Evolutionary conservation across 2,888 invertebrate species (phyloP).

Genomic region (Andrena bicolor): DNA sequence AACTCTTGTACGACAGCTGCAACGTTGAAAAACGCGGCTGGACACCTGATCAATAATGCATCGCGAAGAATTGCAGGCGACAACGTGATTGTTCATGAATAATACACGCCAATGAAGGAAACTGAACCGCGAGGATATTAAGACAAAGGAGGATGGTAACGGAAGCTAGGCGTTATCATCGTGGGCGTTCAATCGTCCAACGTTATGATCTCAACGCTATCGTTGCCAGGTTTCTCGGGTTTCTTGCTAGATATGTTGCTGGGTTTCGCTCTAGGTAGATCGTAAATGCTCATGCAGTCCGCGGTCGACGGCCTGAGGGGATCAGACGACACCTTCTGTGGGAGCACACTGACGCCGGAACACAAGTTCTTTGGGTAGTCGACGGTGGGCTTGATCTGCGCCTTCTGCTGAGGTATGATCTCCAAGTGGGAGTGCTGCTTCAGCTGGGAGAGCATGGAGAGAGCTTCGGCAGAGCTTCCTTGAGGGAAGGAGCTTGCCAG

Average conservation of each 20-base stretch:
- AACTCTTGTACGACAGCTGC: constrained; percentile 13
- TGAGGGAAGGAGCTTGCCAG: constrained; percentile 63
- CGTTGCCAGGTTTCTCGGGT: constrained; percentile 72
- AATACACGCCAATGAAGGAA: neutral
- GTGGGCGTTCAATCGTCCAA: constrained; percentile 77
- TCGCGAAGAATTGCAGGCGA: neutral
- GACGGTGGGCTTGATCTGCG: constrained; percentile 68
- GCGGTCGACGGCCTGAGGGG: constrained; percentile 66
- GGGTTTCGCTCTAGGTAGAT: constrained; percentile 72
- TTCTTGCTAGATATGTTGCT: constrained; percentile 66
- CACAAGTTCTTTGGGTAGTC: constrained; percentile 78
- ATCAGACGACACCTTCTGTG: constrained; percentile 73
- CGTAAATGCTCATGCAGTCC: constrained; percentile 76
- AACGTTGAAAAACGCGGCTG: constrained; percentile 1
- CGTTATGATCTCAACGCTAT: constrained; percentile 82
- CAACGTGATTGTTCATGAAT: constrained; percentile 14
- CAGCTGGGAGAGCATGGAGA: constrained; percentile 79
- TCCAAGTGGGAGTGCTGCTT: constrained; percentile 83
- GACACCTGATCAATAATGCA: constrained; percentile 16
- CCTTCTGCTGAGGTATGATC: constrained; percentile 81
- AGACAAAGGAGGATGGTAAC: neutral
- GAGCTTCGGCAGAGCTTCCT: constrained; percentile 71
- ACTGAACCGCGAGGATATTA: neutral
- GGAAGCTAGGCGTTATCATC: neutral
- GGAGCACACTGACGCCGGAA: constrained; percentile 71